phyloP scores from a whole-genome alignment of 2,797 vertebrate species.

The Megalops cyprinoides region DNA sequence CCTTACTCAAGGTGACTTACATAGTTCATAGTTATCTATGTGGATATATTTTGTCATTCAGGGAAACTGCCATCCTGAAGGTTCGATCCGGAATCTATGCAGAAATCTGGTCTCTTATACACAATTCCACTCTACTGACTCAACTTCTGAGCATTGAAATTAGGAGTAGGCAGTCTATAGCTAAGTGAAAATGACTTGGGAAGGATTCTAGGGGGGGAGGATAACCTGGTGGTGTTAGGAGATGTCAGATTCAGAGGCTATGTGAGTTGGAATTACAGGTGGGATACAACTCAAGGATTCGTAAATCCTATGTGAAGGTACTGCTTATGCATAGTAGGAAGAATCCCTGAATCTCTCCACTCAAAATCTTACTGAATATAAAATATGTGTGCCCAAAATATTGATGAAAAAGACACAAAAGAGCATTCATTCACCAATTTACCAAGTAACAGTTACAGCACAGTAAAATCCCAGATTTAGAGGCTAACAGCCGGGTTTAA shows the following conservation, averaged over 20 bases:
- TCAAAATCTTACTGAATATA: background rate
- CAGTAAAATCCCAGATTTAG: background rate
- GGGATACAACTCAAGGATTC: background rate
- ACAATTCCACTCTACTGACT: background rate
- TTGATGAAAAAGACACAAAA: background rate
- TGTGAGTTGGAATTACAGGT: too few species aligned
- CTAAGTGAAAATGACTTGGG: background rate
- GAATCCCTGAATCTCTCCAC: background rate
- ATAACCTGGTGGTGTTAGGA: too few species aligned
- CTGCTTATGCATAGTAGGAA: background rate
- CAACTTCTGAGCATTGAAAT: background rate
- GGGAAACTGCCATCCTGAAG: background rate
- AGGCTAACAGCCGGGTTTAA: background rate
- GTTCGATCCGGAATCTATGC: background rate
- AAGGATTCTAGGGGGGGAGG: too few species aligned
- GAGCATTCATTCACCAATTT: background rate
- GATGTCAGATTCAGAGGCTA: too few species aligned
- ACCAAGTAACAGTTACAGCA: background rate
- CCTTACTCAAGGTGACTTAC: background rate
- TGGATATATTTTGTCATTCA: background rate
- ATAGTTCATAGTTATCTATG: background rate
- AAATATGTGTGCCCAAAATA: background rate
- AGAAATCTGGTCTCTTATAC: background rate
- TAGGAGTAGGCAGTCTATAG: background rate
- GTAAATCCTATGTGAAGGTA: background rate